These are phyloP conservation scores for Falcunculus frontatus DNA, from an alignment of 2,113 vertebrate genomes.

Conservation along the genomic window DNA sequence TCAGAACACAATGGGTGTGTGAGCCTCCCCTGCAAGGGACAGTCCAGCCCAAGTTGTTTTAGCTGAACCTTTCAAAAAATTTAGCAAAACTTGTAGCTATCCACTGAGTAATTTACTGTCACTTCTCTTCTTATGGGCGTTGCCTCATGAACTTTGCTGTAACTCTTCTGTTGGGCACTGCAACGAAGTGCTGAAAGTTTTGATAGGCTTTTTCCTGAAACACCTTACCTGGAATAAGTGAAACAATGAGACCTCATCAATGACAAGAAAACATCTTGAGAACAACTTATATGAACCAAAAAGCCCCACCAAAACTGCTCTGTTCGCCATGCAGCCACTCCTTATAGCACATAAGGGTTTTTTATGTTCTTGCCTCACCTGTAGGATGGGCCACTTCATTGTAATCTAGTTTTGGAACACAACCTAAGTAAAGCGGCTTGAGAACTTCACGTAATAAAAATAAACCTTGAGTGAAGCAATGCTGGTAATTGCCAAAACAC, in stretches of 20 bases:
- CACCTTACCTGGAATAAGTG: not conserved
- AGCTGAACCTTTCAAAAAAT: not conserved
- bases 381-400: not conserved
- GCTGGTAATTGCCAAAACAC: not conserved
- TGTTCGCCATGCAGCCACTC: not conserved
- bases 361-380: not conserved
- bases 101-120: not conserved
- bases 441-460: not conserved
- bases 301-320: not conserved
- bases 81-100: not conserved
- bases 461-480: not conserved
- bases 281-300: not conserved
- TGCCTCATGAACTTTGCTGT: not conserved
- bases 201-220: not conserved
- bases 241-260: too few species aligned
- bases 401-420: not conserved
- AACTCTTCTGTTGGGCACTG: not conserved
- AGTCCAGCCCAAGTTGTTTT: not conserved
- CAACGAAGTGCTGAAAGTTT: not conserved
- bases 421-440: too few species aligned
- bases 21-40: not conserved
- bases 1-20: accelerated
- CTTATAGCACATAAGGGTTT: too few species aligned
- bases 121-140: accelerated
- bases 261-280: not conserved